Evolutionary conservation across 2,797 vertebrate species (phyloP), one percentile per base, ranked within the genome.

Genomic region (Orestias chungarensis): DNA sequence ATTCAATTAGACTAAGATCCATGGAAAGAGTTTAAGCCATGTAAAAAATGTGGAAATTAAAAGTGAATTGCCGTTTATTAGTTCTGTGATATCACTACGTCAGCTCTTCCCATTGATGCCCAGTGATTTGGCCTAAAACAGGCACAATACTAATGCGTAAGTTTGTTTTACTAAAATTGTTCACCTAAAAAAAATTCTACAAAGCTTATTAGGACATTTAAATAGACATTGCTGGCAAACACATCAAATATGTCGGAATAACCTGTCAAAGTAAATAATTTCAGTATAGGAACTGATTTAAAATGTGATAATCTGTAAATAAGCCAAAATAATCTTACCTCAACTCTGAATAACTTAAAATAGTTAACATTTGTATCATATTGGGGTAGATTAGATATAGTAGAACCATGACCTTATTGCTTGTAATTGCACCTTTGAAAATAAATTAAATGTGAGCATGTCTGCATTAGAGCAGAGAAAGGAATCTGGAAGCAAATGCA

Each of bases 401-500:
- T 20, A 70, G 55, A 42, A 74, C n/a, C 46, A 71, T 50, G 67
- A 67, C 38, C 73, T 17, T 49, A 33, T 2, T 11, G 18, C 29
- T 54, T 62, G 35, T 68, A 12, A 31, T 55, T 70, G 23, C 50
- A 62, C 66, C 73, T 70, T 70, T 76, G 17, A 70, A 70, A 75
- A 35, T 67, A 75, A 70, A 11, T 73, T 43, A 10, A 8, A 71
- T 73, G 38, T 65, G 27, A 29, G 25, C 47, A 40, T 57, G 65
- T 72, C 82, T 80, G 61, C 27, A 75, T 49, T 18, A 50, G 40
- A 83, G 43, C 55, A 75, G 46, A 73, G 47, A 54, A 10, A 49
- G 62, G 15, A 25, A 43, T 46, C 59, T 8, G 70, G 73, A 47
- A 18, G 7, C 33, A 70, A 65, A 65, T 69, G 38, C 38, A 7